phyloP scores from a whole-genome alignment of 2,888 invertebrate genomes.

The Ormyrus nitidulus region DNA sequence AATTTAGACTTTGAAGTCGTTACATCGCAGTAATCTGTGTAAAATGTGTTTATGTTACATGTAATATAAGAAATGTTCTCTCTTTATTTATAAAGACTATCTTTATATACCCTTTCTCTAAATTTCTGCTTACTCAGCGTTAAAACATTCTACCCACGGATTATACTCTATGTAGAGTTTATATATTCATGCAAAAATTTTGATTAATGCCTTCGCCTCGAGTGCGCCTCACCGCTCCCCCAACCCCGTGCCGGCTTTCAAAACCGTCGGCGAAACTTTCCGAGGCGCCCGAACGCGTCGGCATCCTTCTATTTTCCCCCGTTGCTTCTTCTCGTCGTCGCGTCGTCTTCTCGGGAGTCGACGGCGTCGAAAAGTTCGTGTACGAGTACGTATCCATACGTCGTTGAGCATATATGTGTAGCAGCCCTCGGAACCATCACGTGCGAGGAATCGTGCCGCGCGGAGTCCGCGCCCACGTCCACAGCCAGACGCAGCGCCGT shows the following conservation, averaged over 20 bases:
- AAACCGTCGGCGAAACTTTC: not conserved
- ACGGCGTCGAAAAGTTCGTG: no score
- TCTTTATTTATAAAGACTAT: conserved; percentile 21
- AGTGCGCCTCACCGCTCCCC: not conserved
- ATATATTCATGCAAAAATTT: no score
- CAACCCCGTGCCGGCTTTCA: not conserved
- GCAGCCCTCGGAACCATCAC: conserved; percentile 71
- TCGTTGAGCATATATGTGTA: conserved; percentile 65
- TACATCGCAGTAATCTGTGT: conserved; percentile 32
- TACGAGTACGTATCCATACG: no score
- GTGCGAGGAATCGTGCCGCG: conserved; percentile 67
- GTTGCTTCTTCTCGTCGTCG: not conserved
- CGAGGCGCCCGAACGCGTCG: not conserved
- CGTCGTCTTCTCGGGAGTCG: not conserved
- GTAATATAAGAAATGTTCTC: conserved; percentile 26
- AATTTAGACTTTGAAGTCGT: conserved; percentile 33
- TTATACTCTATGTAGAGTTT: conserved; percentile 10
- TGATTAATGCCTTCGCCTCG: no score
- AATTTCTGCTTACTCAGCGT: not conserved
- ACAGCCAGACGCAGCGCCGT: not conserved
- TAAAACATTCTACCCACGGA: no score
- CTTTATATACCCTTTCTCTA: conserved; percentile 12
- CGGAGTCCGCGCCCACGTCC: no score
- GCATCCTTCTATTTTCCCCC: not conserved
- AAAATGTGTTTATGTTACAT: conserved; percentile 26